phyloP scores from a whole-genome alignment of 2,888 invertebrate genomes.

The Agrotis ipsilon region DNA sequence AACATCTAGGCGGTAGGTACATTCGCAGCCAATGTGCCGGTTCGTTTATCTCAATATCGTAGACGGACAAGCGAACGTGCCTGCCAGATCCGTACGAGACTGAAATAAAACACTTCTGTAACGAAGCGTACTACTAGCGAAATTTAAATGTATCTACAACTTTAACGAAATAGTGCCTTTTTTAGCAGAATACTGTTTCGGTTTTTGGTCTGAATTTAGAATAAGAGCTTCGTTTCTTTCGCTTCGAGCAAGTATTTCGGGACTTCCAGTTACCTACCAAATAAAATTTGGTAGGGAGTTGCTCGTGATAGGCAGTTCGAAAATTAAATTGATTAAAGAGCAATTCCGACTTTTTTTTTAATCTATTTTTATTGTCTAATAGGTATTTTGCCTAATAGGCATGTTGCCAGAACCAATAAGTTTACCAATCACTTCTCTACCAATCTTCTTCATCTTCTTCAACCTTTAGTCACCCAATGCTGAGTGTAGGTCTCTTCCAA shows the following conservation, averaged over 20 bases:
- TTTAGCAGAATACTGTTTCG: slow-evolving; percentile 3
- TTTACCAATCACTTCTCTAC: too few species aligned
- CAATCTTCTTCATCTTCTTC: too few species aligned
- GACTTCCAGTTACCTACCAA: too few species aligned
- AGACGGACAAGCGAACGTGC: slow-evolving; percentile 77
- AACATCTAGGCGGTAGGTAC: slow-evolving; percentile 48
- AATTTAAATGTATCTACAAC: slow-evolving; percentile 47
- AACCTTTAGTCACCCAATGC: too few species aligned
- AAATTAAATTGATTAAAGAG: too few species aligned
- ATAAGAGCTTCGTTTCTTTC: background rate
- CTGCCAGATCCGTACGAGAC: slow-evolving; percentile 68
- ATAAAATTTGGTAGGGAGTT: too few species aligned
- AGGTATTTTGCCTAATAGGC: too few species aligned
- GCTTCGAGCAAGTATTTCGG: background rate
- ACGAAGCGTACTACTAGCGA: slow-evolving; percentile 52
- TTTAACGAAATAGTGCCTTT: slow-evolving; percentile 33
- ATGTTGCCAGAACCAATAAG: too few species aligned
- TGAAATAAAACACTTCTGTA: slow-evolving; percentile 72
- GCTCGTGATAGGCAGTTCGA: too few species aligned
- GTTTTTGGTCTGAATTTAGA: background rate
- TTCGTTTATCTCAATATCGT: slow-evolving; percentile 87
- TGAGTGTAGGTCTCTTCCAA: too few species aligned
- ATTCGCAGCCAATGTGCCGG: slow-evolving; percentile 76
- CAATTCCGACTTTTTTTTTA: too few species aligned
- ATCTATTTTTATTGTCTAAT: too few species aligned